A percentile compares a stretch with the other conserved stretches of the same genome.
These are phyloP conservation scores for Phyto melanocephala DNA, from an alignment of 2,888 invertebrate genomes.

Conservation along the genomic window DNA sequence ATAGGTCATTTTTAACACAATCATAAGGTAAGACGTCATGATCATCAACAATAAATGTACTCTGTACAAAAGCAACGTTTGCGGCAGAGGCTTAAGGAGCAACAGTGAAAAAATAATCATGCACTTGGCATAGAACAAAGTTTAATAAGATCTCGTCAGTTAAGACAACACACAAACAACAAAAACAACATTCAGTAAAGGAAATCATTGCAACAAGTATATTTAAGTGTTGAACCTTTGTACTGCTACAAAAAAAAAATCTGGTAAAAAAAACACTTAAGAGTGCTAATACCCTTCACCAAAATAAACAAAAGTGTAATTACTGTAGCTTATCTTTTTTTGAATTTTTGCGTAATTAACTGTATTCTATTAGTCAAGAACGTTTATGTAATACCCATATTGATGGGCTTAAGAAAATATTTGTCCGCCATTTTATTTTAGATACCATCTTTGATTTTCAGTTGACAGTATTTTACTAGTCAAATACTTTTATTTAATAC, in stretches of 20 bases:
- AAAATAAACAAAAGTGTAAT: not conserved
- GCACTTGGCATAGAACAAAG: conserved; percentile 30
- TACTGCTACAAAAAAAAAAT: not conserved
- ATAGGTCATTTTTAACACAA: conserved; percentile 55
- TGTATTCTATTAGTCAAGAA: too few relatives aligned
- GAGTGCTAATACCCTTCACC: too few relatives aligned
- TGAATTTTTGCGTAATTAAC: too few relatives aligned
- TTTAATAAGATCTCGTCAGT: conserved; percentile 53
- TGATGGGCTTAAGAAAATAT: too few relatives aligned
- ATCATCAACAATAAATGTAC: conserved; percentile 25
- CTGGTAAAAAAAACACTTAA: too few relatives aligned
- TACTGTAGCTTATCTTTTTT: too few relatives aligned
- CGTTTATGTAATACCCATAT: too few relatives aligned
- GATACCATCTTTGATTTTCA: too few relatives aligned
- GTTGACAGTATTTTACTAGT: too few relatives aligned
- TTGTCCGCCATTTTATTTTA: too few relatives aligned
- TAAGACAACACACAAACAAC: conserved; percentile 4
- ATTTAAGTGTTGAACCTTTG: conserved; percentile 51
- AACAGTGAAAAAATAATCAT: not conserved
- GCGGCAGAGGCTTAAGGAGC: not conserved
- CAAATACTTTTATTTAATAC: too few relatives aligned
- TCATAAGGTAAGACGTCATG: conserved; percentile 44
- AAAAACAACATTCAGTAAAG: conserved; percentile 14
- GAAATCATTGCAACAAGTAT: conserved; percentile 51
- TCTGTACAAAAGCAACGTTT: not conserved